These are phyloP conservation scores for Rhynchonema sp. DNA, from an alignment of 2,888 invertebrate species.

Conservation along the genomic window DNA sequence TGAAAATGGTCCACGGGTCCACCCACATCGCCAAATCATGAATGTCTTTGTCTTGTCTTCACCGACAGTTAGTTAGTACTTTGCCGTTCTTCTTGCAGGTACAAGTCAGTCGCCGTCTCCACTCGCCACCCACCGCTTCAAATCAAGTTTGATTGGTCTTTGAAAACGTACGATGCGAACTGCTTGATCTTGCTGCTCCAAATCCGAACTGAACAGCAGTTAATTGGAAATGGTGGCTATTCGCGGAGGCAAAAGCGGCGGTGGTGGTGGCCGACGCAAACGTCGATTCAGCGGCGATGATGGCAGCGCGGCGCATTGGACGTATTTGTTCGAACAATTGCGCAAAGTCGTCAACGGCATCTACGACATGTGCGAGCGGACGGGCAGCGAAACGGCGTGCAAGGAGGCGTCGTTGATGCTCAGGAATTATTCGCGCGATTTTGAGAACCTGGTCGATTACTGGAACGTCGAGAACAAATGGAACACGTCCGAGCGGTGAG, in stretches of 20 bases:
- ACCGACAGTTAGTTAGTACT: no score
- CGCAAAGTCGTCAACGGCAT: conserved; percentile 81
- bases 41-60: no score
- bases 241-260: neutral
- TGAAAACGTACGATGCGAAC: no score
- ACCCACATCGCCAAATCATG: no score
- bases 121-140: no score
- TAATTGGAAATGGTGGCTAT: neutral
- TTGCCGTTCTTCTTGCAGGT: no score
- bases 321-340: conserved; percentile 74
- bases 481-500: conserved; percentile 9
- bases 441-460: conserved; percentile 68
- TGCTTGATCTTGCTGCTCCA: no score
- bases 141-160: no score
- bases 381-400: conserved; percentile 79
- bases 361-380: conserved; percentile 81
- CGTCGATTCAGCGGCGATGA: neutral
- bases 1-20: no score
- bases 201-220: neutral
- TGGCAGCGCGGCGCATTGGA: conserved; percentile 50
- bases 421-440: conserved; percentile 80
- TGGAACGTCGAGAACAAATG: conserved; percentile 9
- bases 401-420: conserved; percentile 77
- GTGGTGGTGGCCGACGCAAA: no score
- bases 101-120: no score